phyloP scores from a whole-genome alignment of 2,888 invertebrate genomes.

The Ormyrus rosae region DNA sequence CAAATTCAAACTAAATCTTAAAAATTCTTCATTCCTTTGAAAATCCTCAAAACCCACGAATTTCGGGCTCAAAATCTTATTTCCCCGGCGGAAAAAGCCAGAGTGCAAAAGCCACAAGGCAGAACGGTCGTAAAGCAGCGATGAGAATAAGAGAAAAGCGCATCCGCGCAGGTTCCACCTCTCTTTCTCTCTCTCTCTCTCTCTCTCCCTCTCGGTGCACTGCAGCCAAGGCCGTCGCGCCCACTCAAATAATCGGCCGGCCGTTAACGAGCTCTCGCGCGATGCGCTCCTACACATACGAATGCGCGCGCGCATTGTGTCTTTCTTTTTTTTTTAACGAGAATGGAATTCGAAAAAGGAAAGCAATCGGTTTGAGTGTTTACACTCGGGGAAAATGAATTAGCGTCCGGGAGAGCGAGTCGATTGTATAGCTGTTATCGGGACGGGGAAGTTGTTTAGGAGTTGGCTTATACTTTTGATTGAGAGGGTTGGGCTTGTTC shows the following conservation, averaged over 20 bases:
- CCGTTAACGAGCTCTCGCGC: background rate
- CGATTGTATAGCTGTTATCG: too few relatives aligned
- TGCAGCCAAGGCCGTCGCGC: constrained; percentile 49
- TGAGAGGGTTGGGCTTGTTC: too few relatives aligned
- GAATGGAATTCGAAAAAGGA: background rate
- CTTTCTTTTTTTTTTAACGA: background rate
- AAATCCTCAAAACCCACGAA: too few relatives aligned
- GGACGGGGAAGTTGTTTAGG: too few relatives aligned
- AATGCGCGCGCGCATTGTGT: background rate
- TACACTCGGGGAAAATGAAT: background rate
- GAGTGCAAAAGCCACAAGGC: too few relatives aligned
- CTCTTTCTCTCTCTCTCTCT: background rate
- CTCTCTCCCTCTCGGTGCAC: constrained; percentile 2
- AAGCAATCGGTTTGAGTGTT: background rate
- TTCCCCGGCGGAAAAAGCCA: too few relatives aligned
- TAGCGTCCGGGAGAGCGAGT: too few relatives aligned
- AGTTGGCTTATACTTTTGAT: too few relatives aligned
- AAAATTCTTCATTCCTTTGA: too few relatives aligned
- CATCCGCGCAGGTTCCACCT: constrained; percentile 7
- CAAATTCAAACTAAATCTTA: too few relatives aligned
- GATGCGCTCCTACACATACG: background rate
- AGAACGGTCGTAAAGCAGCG: too few relatives aligned
- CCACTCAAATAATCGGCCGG: constrained; percentile 40
- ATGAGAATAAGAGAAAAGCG: background rate
- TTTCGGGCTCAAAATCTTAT: too few relatives aligned